These are phyloP conservation scores for Platycercus adscitus DNA, from an alignment of 2,113 vertebrate genomes.

Conservation along the genomic window DNA sequence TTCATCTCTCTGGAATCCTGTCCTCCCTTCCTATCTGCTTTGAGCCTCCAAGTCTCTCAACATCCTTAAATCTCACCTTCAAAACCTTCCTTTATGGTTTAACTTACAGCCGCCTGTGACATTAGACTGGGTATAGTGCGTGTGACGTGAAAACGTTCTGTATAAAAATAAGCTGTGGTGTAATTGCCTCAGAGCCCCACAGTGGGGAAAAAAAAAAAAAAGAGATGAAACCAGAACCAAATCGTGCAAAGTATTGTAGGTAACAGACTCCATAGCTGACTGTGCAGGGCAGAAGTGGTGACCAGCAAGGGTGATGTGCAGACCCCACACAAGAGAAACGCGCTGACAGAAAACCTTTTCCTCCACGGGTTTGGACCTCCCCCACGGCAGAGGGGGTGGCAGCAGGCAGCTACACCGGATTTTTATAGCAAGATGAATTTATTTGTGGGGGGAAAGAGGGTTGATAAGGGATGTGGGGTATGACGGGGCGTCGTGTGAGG, in stretches of 20 bases:
- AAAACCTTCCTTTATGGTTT: not conserved
- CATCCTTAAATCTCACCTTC: not conserved
- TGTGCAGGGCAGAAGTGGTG: not conserved
- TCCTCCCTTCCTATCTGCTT: not conserved
- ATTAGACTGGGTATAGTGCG: not conserved
- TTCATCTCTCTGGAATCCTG: not conserved
- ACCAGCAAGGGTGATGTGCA: not conserved
- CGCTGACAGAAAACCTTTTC: not conserved
- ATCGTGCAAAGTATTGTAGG: accelerated
- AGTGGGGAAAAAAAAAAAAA: too few relatives aligned
- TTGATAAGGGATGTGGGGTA: not conserved
- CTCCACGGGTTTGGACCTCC: not conserved
- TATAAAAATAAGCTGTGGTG: not conserved
- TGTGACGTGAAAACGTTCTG: accelerated
- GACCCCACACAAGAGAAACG: not conserved
- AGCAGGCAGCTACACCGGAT: accelerated
- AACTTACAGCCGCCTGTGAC: not conserved
- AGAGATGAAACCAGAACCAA: not conserved
- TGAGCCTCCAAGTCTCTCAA: not conserved
- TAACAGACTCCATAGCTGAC: not conserved
- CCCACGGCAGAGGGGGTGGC: not conserved
- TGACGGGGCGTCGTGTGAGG: not conserved
- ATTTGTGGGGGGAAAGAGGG: not conserved
- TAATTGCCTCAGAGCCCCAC: not conserved
- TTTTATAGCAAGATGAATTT: not conserved